Base-by-base conservation (phyloP, 2,113 vertebrate genomes). In the Lates calcarifer region DNA sequence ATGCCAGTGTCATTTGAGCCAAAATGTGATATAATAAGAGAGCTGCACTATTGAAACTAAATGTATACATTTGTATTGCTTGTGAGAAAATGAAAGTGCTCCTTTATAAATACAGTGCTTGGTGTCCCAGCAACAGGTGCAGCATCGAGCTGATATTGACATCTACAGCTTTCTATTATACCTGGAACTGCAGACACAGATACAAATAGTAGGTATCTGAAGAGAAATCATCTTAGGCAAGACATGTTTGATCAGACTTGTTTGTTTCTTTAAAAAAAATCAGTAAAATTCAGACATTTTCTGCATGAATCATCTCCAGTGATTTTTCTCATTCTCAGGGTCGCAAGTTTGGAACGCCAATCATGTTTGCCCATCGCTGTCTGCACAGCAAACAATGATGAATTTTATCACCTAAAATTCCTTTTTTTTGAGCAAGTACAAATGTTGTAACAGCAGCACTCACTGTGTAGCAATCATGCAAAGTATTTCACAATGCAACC, bases 401-500 rank as follows among this genome's bases (percentile, higher is more conserved):
- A 7, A 66, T 51, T 77, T 69, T 61, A 45, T 64, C 62, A 65
- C 17, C 17, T n/a, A 6, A 33, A 49, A 28, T 61, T 29, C 0
- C 8, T 29, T 65, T n/a, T 15, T 33, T 31, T 57, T 55, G 45
- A 49, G 63, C n/a, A 24, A 28, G 41, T 28, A 41, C 14, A 74
- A 49, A 47, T 56, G 4, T 45, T 65, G 37, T 3, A 65, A 66
- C 33, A 45, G 33, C 2, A 2, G 31, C 3, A 43, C 24, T 57
- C 26, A 33, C 18, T 37, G n/a, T 77, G 51, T 61, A 11, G 39
- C 24, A 69, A 65, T 45, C 58, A 41, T 55, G 17, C 13, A 29
- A 43, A 39, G 70, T 20, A 64, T 78, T 85, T 75, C 39, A 75
- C 31, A 67, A 72, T 56, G 15, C 6, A 62, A 22, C 28, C n/a